Evolutionary conservation across 2,888 invertebrate species (phyloP).

Genomic region (Apocheima hispidaria): DNA sequence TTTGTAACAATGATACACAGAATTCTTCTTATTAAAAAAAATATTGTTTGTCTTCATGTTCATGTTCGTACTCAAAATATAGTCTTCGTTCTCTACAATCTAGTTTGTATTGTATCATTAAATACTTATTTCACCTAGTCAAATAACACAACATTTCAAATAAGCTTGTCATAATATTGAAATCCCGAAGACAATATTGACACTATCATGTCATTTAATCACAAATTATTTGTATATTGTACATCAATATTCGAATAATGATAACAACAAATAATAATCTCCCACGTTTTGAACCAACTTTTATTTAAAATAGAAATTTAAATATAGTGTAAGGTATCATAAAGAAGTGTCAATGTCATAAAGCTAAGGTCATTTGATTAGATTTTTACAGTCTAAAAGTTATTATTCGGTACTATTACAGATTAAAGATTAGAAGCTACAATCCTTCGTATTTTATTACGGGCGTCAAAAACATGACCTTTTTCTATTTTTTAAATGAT

Average conservation of each 20-base stretch:
- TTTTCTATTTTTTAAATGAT: neutral
- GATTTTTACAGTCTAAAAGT: slow-evolving; percentile 18
- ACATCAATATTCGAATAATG: slow-evolving; percentile 3
- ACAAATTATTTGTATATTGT: slow-evolving; percentile 15
- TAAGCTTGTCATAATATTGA: slow-evolving; percentile 6
- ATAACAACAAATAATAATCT: slow-evolving; percentile 26
- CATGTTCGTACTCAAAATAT: too few species aligned
- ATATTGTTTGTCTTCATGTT: too few species aligned
- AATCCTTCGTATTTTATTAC: slow-evolving; percentile 8
- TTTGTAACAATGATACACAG: too few species aligned
- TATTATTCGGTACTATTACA: slow-evolving; percentile 4
- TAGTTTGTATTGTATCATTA: too few species aligned
- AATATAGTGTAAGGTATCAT: slow-evolving; percentile 3
- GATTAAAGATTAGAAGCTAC: slow-evolving; percentile 10
- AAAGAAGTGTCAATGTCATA: slow-evolving; percentile 21
- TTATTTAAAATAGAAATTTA: neutral
- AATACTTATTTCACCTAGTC: neutral
- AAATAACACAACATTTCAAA: neutral
- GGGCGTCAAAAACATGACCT: neutral
- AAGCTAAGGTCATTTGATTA: slow-evolving; percentile 18
- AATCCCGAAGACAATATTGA: slow-evolving; percentile 17
- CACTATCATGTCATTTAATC: slow-evolving; percentile 7
- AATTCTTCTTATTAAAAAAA: too few species aligned
- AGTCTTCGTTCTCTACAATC: too few species aligned
- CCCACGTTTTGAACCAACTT: slow-evolving; percentile 11